A percentile compares a stretch with the other conserved stretches of the same genome.
Evolutionary conservation across 2,113 vertebrate genomes (phyloP).

Genomic region (Ardeotis arabs): DNA sequence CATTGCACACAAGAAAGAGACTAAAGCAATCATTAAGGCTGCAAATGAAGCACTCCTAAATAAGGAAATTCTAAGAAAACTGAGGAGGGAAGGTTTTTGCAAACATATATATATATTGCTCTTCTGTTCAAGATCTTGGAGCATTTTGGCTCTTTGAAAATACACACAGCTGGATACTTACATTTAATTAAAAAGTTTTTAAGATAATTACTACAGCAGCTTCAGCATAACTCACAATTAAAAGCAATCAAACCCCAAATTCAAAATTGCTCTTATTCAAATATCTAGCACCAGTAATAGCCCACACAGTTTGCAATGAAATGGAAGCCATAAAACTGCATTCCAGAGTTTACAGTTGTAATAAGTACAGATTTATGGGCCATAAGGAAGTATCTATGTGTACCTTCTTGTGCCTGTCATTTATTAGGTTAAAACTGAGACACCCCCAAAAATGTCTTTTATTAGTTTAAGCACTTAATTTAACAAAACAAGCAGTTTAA

Average conservation of each 20-base stretch:
- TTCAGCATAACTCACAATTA: conserved; percentile 37
- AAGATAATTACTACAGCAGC: conserved; percentile 28
- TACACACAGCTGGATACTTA: conserved; percentile 45
- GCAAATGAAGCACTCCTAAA: not conserved
- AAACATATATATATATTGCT: not conserved
- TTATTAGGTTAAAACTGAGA: not conserved
- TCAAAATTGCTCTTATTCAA: not conserved
- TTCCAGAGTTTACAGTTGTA: conserved; percentile 5
- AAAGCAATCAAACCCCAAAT: conserved; percentile 39
- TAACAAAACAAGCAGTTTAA: conserved; percentile 10
- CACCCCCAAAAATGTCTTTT: not conserved
- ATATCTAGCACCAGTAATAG: not conserved
- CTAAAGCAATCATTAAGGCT: not conserved
- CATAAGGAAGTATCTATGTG: conserved; percentile 5
- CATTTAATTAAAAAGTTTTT: conserved; percentile 52
- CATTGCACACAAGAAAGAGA: not conserved
- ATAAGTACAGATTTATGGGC: conserved; percentile 36
- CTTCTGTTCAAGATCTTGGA: not conserved
- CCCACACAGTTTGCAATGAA: not conserved
- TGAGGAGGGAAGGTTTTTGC: not conserved
- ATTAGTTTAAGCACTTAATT: conserved; percentile 32
- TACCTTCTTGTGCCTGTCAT: not conserved
- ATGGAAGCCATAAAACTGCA: conserved; percentile 11
- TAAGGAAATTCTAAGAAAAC: not conserved
- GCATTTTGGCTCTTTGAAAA: conserved; percentile 12